Evolutionary conservation across 92 coral and sea anemone genomes (phyloP), one percentile per base, ranked within the genome.

Genomic region (Heteractis magnifica): DNA sequence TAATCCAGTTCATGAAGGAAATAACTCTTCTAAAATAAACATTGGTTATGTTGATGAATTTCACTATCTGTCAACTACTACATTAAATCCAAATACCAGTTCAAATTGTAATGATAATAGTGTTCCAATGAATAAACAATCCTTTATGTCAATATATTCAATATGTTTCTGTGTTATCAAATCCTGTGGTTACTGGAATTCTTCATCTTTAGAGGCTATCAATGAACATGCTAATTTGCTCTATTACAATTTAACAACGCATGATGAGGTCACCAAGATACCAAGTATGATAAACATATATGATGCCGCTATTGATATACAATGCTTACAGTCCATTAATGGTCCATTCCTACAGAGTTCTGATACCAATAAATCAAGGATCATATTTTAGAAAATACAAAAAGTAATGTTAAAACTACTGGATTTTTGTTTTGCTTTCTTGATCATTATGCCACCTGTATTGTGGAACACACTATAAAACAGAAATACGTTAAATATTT

Each of bases 161-260:
- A 75, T 82, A 70, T 81, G 90, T 87, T 87, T 87, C 86, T 77
- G 86, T n/a, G n/a, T n/a, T n/a, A n/a, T n/a, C n/a, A n/a, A n/a
- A n/a, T n/a, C n/a, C n/a, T n/a, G n/a, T n/a, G n/a, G 59, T 52
- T 72, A 51, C 68, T 82, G 87, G 83, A 75, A 81, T 81, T 80
- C 72, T 41, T 52, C 71, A 71, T 81, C 89, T 58, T 74, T 86
- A 51, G 68, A 86, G 80, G 79, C 82, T 76, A 75, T 84, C 18
- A 75, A 26, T 52, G 87, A 84, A 76, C 87, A 84, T 78, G 87
- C 84, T 50, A 62, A 75, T 86, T 72, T 81, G 80, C 72, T 86
- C 51, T 81, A 71, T 75, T 58, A 87, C 19, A 87, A 70, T 81
- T 60, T 59, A 41, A 52, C 19, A 23, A 18, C 23, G 52, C 71